Evolutionary conservation across 2,113 vertebrate genomes (phyloP).

Genomic region (Bagarius yarrelli): DNA sequence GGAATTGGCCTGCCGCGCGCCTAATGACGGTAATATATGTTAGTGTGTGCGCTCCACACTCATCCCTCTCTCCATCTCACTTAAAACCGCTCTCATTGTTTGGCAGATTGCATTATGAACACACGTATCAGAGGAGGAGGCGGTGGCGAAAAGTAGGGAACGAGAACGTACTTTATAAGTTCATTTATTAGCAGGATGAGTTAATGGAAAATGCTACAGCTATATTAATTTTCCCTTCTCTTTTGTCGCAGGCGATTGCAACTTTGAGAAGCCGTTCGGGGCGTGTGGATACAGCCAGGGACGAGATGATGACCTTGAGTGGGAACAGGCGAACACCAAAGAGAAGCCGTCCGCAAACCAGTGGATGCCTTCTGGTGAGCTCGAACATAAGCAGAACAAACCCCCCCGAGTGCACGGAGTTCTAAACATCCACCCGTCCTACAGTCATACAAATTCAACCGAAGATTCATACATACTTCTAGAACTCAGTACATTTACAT

Average conservation of each 20-base stretch:
- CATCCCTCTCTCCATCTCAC: slow-evolving; percentile 71
- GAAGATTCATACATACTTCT: not conserved
- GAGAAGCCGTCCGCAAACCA: slow-evolving; percentile 78
- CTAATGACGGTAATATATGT: slow-evolving; percentile 74
- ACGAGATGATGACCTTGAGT: slow-evolving; percentile 89
- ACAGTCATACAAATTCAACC: not conserved
- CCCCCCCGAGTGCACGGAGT: too few relatives aligned
- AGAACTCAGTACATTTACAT: not conserved
- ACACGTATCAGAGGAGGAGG: slow-evolving; percentile 41
- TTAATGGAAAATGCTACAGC: slow-evolving; percentile 63
- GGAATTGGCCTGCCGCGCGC: slow-evolving; percentile 67
- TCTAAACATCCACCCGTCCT: not conserved
- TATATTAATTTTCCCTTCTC: slow-evolving; percentile 50
- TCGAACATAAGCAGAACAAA: slow-evolving; percentile 3
- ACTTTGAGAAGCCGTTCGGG: slow-evolving; percentile 85
- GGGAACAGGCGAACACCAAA: slow-evolving; percentile 86
- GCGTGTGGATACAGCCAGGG: slow-evolving; percentile 91
- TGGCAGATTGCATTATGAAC: slow-evolving; percentile 69
- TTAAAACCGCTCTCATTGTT: slow-evolving; percentile 70
- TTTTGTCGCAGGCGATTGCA: slow-evolving; percentile 83
- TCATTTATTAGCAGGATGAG: slow-evolving; percentile 62
- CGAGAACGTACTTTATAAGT: slow-evolving; percentile 62
- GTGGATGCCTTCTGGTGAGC: slow-evolving; percentile 91
- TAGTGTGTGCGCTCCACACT: slow-evolving; percentile 58
- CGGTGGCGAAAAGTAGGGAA: not conserved